Evolutionary conservation across 2,888 invertebrate species (phyloP).

Genomic region (Miltochrista miniata): DNA sequence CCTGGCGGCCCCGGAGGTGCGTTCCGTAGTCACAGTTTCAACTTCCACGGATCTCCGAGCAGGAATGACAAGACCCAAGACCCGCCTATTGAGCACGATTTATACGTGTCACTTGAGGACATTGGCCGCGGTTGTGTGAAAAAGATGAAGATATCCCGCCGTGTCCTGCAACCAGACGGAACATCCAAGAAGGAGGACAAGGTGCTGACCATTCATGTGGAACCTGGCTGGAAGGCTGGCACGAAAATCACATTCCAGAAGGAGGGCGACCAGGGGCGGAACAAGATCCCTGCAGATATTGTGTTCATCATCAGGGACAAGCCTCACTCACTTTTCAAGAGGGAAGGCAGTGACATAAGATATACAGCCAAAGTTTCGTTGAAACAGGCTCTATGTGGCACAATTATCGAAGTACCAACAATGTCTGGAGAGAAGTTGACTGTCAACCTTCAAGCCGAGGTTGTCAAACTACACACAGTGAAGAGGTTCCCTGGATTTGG

Average conservation of each 20-base stretch:
- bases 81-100: constrained; percentile 95
- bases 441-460: constrained; percentile 90
- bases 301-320: constrained; percentile 98
- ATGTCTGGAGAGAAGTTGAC: constrained; percentile 92
- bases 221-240: constrained; percentile 99
- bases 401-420: constrained; percentile 94
- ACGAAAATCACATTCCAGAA: constrained; percentile 99
- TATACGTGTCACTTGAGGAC: constrained; percentile 97
- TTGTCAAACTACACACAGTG: constrained; percentile 94
- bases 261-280: constrained; percentile 97
- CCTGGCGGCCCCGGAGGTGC: constrained; percentile 90
- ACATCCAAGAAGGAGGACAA: constrained; percentile 95
- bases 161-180: constrained; percentile 93
- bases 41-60: constrained; percentile 90
- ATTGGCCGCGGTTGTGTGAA: constrained; percentile 97
- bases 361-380: constrained; percentile 93
- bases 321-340: constrained; percentile 94
- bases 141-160: constrained; percentile 99
- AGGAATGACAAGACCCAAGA: constrained; percentile 92
- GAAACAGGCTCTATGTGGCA: constrained; percentile 96
- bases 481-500: constrained; percentile 95
- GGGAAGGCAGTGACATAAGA: constrained; percentile 96
- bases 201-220: constrained; percentile 96
- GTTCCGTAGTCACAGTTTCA: constrained; percentile 94
- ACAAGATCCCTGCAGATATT: constrained; percentile 97